Evolutionary conservation across 2,113 vertebrate genomes (phyloP).

Genomic region (Nothoprocta pentlandii): DNA sequence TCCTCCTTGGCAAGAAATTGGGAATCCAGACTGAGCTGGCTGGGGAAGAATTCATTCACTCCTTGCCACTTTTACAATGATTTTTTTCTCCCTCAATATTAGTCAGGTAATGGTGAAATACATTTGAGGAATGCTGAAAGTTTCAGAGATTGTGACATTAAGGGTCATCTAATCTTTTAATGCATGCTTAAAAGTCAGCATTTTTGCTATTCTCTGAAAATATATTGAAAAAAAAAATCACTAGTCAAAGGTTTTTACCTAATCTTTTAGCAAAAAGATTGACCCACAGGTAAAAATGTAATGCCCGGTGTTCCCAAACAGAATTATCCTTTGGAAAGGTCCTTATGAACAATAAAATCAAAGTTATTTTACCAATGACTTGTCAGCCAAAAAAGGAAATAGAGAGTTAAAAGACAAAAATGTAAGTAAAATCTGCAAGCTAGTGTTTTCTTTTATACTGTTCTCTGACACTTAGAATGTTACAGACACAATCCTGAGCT

Average conservation of each 20-base stretch:
- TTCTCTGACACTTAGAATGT: background rate
- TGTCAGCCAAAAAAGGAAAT: background rate
- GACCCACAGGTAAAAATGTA: background rate
- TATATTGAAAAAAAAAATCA: background rate
- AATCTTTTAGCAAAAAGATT: background rate
- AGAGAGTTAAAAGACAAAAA: background rate
- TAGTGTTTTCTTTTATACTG: background rate
- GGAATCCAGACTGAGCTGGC: background rate
- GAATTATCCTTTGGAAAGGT: background rate
- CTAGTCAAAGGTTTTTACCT: background rate
- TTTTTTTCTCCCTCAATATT: background rate
- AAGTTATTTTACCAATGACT: background rate
- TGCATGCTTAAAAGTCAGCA: background rate
- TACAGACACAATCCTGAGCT: background rate
- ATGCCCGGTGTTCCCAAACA: background rate
- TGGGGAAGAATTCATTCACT: background rate
- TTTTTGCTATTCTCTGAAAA: background rate
- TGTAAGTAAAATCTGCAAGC: background rate
- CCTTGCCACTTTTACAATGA: background rate
- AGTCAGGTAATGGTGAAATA: background rate
- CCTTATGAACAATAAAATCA: background rate
- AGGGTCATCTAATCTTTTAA: background rate
- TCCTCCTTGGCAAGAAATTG: slow-evolving; percentile 20
- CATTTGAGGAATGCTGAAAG: background rate
- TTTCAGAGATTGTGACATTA: background rate